Evolutionary conservation across 2,888 invertebrate genomes (phyloP).

Genomic region (Drosophila paranaensis): DNA sequence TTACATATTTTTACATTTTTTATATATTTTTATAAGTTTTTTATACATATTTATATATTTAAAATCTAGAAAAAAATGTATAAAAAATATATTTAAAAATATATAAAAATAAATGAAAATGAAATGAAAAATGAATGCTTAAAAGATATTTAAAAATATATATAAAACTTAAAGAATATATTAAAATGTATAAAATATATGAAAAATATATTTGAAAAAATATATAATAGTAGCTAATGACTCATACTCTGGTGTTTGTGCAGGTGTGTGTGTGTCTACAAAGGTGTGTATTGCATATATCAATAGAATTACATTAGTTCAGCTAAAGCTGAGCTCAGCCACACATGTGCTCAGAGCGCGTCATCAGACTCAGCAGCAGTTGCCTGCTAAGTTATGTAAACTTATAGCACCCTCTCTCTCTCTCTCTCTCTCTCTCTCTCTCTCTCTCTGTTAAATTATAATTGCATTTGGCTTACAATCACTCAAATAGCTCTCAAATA

Average conservation of each 20-base stretch:
- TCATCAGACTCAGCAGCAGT: neutral
- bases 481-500: slow-evolving; percentile 1
- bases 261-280: neutral
- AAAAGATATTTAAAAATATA: too few relatives aligned
- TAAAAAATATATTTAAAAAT: too few relatives aligned
- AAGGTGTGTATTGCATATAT: neutral
- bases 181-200: too few relatives aligned
- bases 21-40: too few relatives aligned
- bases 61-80: too few relatives aligned
- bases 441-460: neutral
- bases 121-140: too few relatives aligned
- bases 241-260: neutral
- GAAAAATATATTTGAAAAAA: too few relatives aligned
- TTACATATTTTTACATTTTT: too few relatives aligned
- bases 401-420: neutral
- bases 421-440: neutral
- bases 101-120: too few relatives aligned
- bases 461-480: slow-evolving; percentile 3
- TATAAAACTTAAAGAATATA: too few relatives aligned
- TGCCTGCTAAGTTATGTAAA: neutral
- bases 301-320: neutral
- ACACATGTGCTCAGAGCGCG: neutral
- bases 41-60: too few relatives aligned
- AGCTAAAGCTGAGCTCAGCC: neutral
- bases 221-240: neutral